phyloP scores from a whole-genome alignment of 2,113 vertebrate genomes.

The Rhegmatorhina hoffmannsi region DNA sequence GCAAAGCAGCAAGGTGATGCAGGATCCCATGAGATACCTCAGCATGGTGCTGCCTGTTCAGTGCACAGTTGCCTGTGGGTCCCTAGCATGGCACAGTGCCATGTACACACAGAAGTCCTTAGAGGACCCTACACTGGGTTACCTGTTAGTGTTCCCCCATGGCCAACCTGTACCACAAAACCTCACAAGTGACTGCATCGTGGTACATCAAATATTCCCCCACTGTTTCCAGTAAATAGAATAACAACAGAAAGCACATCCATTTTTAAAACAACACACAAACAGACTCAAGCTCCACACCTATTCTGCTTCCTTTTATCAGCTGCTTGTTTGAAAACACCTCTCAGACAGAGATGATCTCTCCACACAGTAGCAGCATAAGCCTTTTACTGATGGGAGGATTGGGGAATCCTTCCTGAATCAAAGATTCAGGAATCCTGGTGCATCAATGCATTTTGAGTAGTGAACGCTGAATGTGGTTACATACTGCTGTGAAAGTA shows the following conservation, averaged over 20 bases:
- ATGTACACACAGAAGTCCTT: neutral
- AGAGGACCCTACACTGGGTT: neutral
- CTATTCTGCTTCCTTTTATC: neutral
- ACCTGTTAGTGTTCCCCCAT: neutral
- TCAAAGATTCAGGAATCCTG: neutral
- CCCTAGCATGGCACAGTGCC: fast-evolving
- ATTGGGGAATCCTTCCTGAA: neutral
- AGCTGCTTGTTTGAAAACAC: neutral
- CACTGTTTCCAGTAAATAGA: neutral
- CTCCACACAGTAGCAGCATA: neutral
- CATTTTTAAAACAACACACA: neutral
- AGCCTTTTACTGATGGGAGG: neutral
- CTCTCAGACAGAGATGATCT: neutral
- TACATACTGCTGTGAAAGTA: neutral
- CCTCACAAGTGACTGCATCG: neutral
- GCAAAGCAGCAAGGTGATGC: neutral
- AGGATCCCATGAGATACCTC: fast-evolving
- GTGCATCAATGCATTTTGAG: neutral
- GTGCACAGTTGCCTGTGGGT: neutral
- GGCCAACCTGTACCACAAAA: neutral
- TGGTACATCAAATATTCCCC: neutral
- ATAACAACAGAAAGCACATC: neutral
- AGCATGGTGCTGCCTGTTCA: neutral
- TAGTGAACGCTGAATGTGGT: neutral
- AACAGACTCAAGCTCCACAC: neutral